A percentile compares a stretch with the other conserved stretches of the same genome.
phyloP scores from a whole-genome alignment of 2,797 vertebrate genomes.

The Arnoldichthys spilopterus region DNA sequence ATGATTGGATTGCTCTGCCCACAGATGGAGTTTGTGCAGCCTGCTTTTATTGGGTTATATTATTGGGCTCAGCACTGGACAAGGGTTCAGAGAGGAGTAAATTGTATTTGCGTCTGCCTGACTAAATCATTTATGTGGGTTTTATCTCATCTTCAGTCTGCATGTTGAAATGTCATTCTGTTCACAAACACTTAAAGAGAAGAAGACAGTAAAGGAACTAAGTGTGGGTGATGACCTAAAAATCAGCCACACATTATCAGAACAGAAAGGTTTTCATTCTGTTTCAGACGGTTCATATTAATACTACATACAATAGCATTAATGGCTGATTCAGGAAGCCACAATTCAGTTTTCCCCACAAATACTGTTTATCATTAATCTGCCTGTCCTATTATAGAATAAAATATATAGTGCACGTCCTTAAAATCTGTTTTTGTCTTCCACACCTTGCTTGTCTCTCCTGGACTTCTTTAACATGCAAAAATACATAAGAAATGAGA shows the following conservation, averaged over 20 bases:
- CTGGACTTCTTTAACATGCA: neutral
- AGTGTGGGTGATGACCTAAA: neutral
- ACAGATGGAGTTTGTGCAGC: neutral
- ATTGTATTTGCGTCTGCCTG: slow-evolving; percentile 49
- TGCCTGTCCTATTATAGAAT: neutral
- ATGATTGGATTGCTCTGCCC: slow-evolving; percentile 1
- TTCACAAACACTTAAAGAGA: slow-evolving; percentile 27
- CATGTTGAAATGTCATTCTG: slow-evolving; percentile 28
- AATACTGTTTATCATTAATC: neutral
- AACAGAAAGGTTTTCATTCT: neutral
- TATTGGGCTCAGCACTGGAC: slow-evolving; percentile 17
- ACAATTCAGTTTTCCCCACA: neutral
- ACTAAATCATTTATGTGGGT: slow-evolving; percentile 51
- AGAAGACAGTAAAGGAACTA: neutral
- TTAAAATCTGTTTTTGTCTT: neutral
- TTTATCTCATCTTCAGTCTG: slow-evolving; percentile 45
- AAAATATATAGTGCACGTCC: neutral
- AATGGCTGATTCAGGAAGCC: neutral
- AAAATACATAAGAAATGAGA: neutral
- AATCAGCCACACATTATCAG: neutral
- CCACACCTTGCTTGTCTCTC: neutral
- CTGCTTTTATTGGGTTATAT: slow-evolving; percentile 34
- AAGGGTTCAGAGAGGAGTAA: slow-evolving; percentile 44
- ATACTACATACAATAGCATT: neutral
- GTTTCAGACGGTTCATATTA: neutral